phyloP scores from a whole-genome alignment of 2,113 vertebrate genomes.

The Labeo rohita region DNA sequence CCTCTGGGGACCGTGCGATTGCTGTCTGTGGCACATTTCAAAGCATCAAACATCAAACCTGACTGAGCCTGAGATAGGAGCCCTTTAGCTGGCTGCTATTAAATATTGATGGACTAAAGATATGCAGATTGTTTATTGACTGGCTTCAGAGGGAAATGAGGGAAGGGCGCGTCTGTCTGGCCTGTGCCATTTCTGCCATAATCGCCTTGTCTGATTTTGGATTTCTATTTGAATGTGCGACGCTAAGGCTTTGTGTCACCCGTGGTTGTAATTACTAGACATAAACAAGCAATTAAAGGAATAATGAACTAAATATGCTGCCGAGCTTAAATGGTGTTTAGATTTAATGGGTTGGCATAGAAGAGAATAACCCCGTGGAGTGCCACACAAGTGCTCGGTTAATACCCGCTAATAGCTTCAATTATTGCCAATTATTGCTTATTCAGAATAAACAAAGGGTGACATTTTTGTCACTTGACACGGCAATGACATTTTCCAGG shows the following conservation, averaged over 20 bases:
- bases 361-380: slow-evolving; percentile 56
- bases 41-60: slow-evolving; percentile 77
- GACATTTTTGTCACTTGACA: slow-evolving; percentile 67
- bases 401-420: slow-evolving; percentile 66
- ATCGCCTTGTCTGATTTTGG: slow-evolving; percentile 67
- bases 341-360: slow-evolving; percentile 60
- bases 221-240: slow-evolving; percentile 58
- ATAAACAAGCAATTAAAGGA: slow-evolving; percentile 69
- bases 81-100: slow-evolving; percentile 81
- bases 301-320: slow-evolving; percentile 63
- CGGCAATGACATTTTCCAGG: slow-evolving; percentile 73
- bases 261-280: slow-evolving; percentile 59
- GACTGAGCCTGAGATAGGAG: slow-evolving; percentile 71
- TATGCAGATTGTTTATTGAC: slow-evolving; percentile 90
- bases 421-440: slow-evolving; percentile 72
- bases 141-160: slow-evolving; percentile 65
- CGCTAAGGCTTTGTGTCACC: slow-evolving; percentile 54
- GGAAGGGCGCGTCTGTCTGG: slow-evolving; percentile 59
- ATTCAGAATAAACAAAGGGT: slow-evolving; percentile 66
- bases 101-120: slow-evolving; percentile 87
- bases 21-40: slow-evolving; percentile 80
- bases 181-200: slow-evolving; percentile 64
- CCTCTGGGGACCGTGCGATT: slow-evolving; percentile 71
- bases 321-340: slow-evolving; percentile 62
- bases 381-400: slow-evolving; percentile 64